phyloP scores from a whole-genome alignment of 2,797 vertebrate species.

The Chanos chanos region DNA sequence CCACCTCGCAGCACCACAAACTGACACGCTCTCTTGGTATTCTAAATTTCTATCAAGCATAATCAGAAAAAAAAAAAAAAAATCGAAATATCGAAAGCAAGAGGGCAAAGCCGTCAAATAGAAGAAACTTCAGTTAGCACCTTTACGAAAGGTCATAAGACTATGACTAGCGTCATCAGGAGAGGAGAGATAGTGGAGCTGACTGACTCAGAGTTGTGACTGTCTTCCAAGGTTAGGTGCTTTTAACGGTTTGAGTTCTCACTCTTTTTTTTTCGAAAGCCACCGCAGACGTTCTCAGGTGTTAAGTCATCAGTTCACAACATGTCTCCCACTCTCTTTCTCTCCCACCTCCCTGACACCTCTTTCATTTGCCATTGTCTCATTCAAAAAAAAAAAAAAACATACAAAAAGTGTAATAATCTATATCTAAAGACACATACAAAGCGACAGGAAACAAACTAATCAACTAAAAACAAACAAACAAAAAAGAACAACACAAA shows the following conservation, averaged over 20 bases:
- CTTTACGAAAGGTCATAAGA: constrained; percentile 67
- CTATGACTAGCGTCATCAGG: constrained; percentile 33
- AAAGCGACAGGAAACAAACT: constrained; percentile 45
- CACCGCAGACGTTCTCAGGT: neutral
- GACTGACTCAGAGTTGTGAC: neutral
- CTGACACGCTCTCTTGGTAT: neutral
- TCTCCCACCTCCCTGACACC: constrained; percentile 16
- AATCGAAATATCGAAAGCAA: constrained; percentile 22
- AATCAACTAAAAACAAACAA: constrained; percentile 22
- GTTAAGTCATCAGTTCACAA: neutral
- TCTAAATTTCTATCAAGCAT: neutral
- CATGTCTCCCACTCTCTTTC: neutral
- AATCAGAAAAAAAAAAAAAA: neutral
- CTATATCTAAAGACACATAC: constrained; percentile 32
- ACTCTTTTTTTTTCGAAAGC: too few relatives aligned
- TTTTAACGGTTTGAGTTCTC: neutral
- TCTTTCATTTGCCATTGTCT: constrained; percentile 40
- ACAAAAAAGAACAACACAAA: constrained; percentile 42
- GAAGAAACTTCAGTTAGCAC: constrained; percentile 66
- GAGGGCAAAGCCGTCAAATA: constrained; percentile 31
- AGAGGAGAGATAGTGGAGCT: constrained; percentile 18
- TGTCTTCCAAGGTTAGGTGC: neutral
- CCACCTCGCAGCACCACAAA: constrained; percentile 37
- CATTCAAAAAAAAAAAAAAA: constrained; percentile 39
- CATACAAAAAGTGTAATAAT: constrained; percentile 22